Base-by-base conservation (phyloP, 2,888 invertebrate genomes). In the Hermaeophaga mercurialis region DNA sequence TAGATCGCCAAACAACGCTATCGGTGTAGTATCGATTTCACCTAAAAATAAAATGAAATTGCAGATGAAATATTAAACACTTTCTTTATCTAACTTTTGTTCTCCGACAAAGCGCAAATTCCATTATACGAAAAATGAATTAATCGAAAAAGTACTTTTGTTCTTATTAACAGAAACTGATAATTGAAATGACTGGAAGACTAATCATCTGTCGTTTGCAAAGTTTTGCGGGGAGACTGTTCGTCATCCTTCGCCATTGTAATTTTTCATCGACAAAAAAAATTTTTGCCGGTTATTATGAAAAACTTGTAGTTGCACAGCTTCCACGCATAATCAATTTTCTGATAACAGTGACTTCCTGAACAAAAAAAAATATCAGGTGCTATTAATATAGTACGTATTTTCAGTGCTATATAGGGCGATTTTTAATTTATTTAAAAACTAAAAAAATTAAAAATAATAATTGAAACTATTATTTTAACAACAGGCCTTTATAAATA, bases 201-300 rank as follows among this genome's bases (percentile, higher is more conserved):
- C 41, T 50, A 60, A 57, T 60, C 48, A 60, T 54, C 47, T 50
- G 48, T 50, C 62, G 41, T 33, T 38, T 59, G 57, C 49, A 50
- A 26, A 45, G 62, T 48, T 54, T 55, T 8, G 31, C 44, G 28
- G 50, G 59, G 44, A 57, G 57, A 57, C 57, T 59, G 55, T 50
- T 53, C 3, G 22, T 49, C 38, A 57, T 59, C 52, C 54, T 48
- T 59, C 45, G 44, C 43, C 34, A 33, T 15, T 33, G 62, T 55
- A 47, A 62, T 62, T 62, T 59, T 59, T 59, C 59, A 57, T 57
- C 54, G 62, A 55, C 59, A 59, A 59, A 59, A 39, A 55, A 59
- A 59, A 36, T 55, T 53, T 53, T 22, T 19, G 36, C 11, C 17
- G 22, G 48, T 41, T 31, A 38, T 12, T 31, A 14, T 34, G 31